These are phyloP conservation scores for Spisula solida DNA, from an alignment of 2,888 invertebrate genomes.

Conservation along the genomic window DNA sequence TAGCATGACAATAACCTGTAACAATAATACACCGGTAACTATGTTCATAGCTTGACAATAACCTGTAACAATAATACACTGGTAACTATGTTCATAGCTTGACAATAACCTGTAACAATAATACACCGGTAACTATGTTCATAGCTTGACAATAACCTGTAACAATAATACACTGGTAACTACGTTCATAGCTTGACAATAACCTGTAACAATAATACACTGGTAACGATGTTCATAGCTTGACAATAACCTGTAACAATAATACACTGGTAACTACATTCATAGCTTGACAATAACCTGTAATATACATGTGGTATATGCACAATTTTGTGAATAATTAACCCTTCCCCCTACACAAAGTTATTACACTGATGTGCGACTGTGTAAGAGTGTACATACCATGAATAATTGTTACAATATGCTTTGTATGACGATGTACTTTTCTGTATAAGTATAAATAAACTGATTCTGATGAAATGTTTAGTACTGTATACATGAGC, in stretches of 20 bases:
- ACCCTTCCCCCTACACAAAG: too few species aligned
- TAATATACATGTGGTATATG: constrained; percentile 34
- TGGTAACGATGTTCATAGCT: constrained; percentile 99
- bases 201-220: constrained; percentile 97
- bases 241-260: constrained; percentile 98
- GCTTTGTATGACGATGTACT: too few species aligned
- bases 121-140: constrained; percentile 99
- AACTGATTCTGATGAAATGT: too few species aligned
- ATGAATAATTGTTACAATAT: too few species aligned
- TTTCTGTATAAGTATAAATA: too few species aligned
- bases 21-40: constrained; percentile 97
- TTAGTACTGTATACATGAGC: too few species aligned
- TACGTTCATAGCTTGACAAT: constrained; percentile 99
- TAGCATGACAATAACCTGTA: constrained; percentile 99
- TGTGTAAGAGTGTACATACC: too few species aligned
- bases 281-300: constrained; percentile 99
- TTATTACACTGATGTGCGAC: too few species aligned
- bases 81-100: constrained; percentile 99
- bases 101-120: constrained; percentile 98
- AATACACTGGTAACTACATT: constrained; percentile 99
- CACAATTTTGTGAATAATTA: too few species aligned
- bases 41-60: constrained; percentile 99
- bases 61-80: constrained; percentile 98
- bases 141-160: constrained; percentile 99
- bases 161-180: constrained; percentile 98